Conservation (phyloP, 2,888 invertebrate species). For the Scaptomyza caliginosa region DNA sequence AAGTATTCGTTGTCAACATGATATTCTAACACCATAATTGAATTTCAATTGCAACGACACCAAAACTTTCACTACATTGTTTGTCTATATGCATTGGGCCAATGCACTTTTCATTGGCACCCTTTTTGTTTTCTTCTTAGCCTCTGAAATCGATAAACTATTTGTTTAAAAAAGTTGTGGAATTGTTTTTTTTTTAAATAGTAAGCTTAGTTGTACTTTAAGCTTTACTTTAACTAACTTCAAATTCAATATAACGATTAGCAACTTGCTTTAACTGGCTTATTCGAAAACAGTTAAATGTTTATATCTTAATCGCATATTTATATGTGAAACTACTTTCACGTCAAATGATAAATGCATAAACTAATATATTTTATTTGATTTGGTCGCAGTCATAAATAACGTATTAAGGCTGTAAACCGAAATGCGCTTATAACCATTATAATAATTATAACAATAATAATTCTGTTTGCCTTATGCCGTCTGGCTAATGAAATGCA, state of each 20-base stretch:
- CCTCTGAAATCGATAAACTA: not conserved
- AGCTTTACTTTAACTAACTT: too few relatives aligned
- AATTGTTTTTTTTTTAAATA: too few relatives aligned
- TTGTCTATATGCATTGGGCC: not conserved
- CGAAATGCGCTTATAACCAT: constrained; percentile 40
- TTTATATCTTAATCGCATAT: not conserved
- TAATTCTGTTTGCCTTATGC: too few relatives aligned
- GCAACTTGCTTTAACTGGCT: not conserved
- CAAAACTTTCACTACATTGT: constrained; percentile 51
- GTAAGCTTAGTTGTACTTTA: too few relatives aligned
- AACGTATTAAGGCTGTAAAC: constrained; percentile 43
- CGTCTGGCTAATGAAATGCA: constrained; percentile 59
- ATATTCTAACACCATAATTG: constrained; percentile 24
- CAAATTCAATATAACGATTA: too few relatives aligned
- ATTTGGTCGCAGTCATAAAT: constrained; percentile 52
- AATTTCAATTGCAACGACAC: constrained; percentile 47
- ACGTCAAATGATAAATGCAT: constrained; percentile 44
- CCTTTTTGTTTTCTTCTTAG: not conserved
- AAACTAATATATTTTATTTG: constrained; percentile 35
- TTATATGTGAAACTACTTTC: constrained; percentile 28
- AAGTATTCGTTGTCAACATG: constrained; percentile 3
- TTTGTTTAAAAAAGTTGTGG: not conserved
- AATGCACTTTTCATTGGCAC: not conserved
- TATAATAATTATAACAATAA: too few relatives aligned
- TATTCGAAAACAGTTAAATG: constrained; percentile 12